Base-by-base conservation (phyloP, 2,113 vertebrate species). In the Nibea albiflora region DNA sequence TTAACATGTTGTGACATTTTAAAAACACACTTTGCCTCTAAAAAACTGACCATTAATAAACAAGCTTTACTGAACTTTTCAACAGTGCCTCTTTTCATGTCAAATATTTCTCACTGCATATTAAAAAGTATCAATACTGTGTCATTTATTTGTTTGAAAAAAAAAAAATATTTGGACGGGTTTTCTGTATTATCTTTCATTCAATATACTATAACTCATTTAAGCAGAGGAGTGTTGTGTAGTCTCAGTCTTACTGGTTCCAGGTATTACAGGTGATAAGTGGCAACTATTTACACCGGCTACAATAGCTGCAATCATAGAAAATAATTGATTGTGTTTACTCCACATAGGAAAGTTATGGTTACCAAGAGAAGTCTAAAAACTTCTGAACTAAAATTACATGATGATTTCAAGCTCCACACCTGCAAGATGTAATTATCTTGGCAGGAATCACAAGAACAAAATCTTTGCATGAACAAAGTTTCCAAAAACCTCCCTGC, bases 1-100 rank as follows among this genome's bases (percentile, higher is more conserved):
- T 93, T 89, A 76, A 85, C 83, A 83, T 87, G 73, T 89, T 86
- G 90, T 92, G 83, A 90, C 71, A 80, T 81, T 88, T 90, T 42
- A 61, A 80, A 83, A 80, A 83, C 16, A 81, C 72, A 83, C 54
- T 82, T 70, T 86, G 75, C 69, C 35, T 69, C 84, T 78, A 42
- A 79, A 49, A 82, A 78, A 77, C 64, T 57, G 65, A 89, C 58
- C 76, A 83, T 80, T 49, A 92, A 91, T 90, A 92, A 93, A 93
- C 65, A 71, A 75, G 77, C 64, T 87, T 88, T 86, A 81, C 65
- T 70, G 65, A 92, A 88, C 72, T 66, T 88, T 74, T 68, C 24
- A 73, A 68, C 75, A 24, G 35, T 70, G 58, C 24, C 0, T 62
- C 10, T 47, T 65, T 47, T 74, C 62, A 11, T 52, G 11, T 68